Conservation (phyloP, 1,140 invertebrate species). For the Carcinoscorpius rotundicauda region DNA sequence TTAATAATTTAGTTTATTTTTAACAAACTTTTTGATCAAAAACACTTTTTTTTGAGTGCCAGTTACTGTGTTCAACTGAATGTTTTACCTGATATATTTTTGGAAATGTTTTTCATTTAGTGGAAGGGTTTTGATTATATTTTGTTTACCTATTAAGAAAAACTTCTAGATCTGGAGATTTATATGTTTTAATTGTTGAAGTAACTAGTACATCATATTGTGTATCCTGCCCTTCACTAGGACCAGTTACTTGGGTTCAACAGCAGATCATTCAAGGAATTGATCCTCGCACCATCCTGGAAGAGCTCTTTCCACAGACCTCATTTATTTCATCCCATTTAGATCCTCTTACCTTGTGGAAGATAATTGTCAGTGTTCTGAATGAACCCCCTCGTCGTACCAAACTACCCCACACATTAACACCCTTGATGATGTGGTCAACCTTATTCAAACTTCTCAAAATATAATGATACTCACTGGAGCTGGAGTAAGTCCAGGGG, state of each 20-base stretch:
- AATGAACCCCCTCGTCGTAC: constrained; percentile 55
- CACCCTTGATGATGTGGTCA: constrained; percentile 61
- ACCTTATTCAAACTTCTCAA: constrained; percentile 51
- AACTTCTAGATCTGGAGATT: too few species aligned
- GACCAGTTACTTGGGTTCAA: constrained; percentile 56
- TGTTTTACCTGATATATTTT: too few species aligned
- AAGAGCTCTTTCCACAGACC: constrained; percentile 48
- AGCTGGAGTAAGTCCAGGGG: constrained; percentile 57
- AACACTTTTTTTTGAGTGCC: too few species aligned
- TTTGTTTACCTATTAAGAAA: too few species aligned
- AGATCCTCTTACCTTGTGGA: constrained; percentile 43
- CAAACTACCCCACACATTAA: constrained; percentile 58
- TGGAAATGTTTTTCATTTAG: too few species aligned
- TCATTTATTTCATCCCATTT: constrained; percentile 50
- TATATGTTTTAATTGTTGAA: too few species aligned
- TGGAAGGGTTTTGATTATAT: too few species aligned
- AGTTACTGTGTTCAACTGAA: too few species aligned
- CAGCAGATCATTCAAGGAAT: constrained; percentile 57
- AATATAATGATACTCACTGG: constrained; percentile 88
- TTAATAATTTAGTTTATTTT: too few species aligned
- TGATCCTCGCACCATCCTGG: constrained; percentile 53
- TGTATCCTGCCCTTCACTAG: constrained; percentile 22
- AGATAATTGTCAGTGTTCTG: constrained; percentile 55
- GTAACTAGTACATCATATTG: too few species aligned
- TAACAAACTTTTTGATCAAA: too few species aligned